Evolutionary conservation across 2,888 invertebrate species (phyloP), one percentile per base, ranked within the genome.

Genomic region (Tinea semifulvella): DNA sequence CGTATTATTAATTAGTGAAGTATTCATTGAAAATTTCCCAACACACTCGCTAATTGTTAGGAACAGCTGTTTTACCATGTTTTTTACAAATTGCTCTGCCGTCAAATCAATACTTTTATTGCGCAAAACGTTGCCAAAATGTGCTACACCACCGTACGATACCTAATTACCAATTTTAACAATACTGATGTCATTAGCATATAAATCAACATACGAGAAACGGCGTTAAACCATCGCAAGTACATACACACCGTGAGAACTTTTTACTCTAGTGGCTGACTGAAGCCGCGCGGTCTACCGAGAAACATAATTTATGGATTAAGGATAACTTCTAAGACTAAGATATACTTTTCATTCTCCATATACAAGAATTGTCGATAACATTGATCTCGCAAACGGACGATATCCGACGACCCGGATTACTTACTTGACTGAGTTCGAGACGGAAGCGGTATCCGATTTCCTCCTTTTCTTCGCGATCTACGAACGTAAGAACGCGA

Each of bases 401-500:
- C 62, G 66, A 73, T 65, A 66, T 64, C 56, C 54, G 60, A 63
- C 75, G 75, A 80, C 75, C 75, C 76, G 77, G 75, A 76, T 77
- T 68, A 85, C 87, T 88, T 84, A 90, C 90, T 90, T 79, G 90
- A 88, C 83, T 88, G 89, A 68, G 89, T 89, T 80, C 90, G 86
- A 63, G 90, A 90, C 67, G 90, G 90, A 73, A 90, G 82, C 60
- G 90, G 90, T 73, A 90, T 91, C 71, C 94, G 88, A 83, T 92
- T 92, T 63, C 90, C 91, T 73, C 91, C 92, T 90, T 94, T 93
- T 84, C 94, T 90, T 73, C 93, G 88, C 75, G 94, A 94, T 83
- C 94, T 89, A 80, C 94, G 88, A 68, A 92, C 90, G 84, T 92
- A 93, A 83, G 92, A 91, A 85, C 93, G 89, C 81, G 92, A 91